Conservation (phyloP, 2,797 vertebrate genomes). For the Percopsis omiscomaycus region DNA sequence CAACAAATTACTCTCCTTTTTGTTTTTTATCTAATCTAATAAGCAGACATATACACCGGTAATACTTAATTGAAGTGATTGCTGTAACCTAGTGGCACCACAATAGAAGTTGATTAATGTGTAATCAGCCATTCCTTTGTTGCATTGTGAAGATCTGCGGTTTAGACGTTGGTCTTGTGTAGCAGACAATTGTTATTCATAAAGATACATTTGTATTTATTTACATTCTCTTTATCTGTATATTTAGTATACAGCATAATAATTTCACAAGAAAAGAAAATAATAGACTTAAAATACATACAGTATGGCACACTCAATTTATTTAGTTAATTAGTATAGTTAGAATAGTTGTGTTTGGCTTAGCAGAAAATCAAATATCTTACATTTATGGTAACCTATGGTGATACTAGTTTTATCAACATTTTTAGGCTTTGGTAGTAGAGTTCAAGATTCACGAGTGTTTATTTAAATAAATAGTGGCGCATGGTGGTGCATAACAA, state of each 20-base stretch:
- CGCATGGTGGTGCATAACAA: too few relatives aligned
- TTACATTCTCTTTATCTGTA: conserved; percentile 13
- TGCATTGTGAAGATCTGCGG: not conserved
- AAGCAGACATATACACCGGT: not conserved
- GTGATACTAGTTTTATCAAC: too few relatives aligned
- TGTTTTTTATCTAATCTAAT: not conserved
- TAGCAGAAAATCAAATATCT: too few relatives aligned
- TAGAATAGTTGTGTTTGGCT: too few relatives aligned
- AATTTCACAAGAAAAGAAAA: conserved; percentile 12
- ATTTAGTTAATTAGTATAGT: not conserved
- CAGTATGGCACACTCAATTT: not conserved
- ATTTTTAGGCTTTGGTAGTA: too few relatives aligned
- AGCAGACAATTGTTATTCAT: conserved; percentile 9
- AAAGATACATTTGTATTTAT: conserved; percentile 5
- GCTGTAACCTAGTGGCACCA: conserved; percentile 6
- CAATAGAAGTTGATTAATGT: conserved; percentile 16
- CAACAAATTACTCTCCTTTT: not conserved
- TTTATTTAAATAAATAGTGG: too few relatives aligned
- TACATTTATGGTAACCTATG: too few relatives aligned
- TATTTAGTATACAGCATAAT: conserved; percentile 4
- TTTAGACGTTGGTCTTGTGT: conserved; percentile 7
- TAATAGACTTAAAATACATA: not conserved
- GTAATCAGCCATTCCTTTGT: conserved; percentile 12
- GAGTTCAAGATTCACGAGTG: too few relatives aligned
- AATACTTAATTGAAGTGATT: conserved; percentile 9